Percentiles rank a stretch among this genome's conserved stretches.
These are phyloP conservation scores for Sarcophilus harrisii DNA, from an alignment of 2,797 vertebrate species.

Conservation along the genomic window DNA sequence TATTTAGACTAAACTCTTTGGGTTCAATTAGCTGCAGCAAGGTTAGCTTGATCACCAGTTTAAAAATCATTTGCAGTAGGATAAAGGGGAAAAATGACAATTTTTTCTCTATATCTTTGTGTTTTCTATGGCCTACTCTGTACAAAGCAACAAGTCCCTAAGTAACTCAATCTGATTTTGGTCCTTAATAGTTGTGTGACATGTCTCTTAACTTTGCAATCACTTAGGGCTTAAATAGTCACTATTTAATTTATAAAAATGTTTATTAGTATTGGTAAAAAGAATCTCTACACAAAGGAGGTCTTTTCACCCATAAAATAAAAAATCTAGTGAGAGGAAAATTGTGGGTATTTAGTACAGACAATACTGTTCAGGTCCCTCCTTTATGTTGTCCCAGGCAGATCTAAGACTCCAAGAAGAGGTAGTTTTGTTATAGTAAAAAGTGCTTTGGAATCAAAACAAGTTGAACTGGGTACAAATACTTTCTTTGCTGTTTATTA, in stretches of 20 bases:
- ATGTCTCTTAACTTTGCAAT: background rate
- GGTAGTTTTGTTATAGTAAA: background rate
- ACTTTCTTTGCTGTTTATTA: background rate
- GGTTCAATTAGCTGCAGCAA: slow-evolving; percentile 7
- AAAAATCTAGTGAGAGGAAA: background rate
- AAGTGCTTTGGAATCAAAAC: background rate
- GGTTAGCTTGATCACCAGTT: slow-evolving; percentile 44
- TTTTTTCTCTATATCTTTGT: background rate
- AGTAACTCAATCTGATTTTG: background rate
- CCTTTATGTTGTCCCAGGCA: background rate
- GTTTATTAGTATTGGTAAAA: background rate
- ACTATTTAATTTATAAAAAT: background rate
- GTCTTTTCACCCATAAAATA: background rate
- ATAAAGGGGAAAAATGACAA: background rate
- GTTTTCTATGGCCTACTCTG: background rate
- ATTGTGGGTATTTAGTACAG: background rate
- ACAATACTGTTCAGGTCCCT: background rate
- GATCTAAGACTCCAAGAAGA: background rate
- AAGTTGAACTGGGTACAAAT: background rate
- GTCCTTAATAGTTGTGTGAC: background rate
- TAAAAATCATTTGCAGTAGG: slow-evolving; percentile 27
- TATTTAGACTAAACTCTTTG: slow-evolving; percentile 22
- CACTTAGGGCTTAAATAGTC: no score
- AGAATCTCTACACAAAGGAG: background rate
- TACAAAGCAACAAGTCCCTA: background rate